Base-by-base conservation (phyloP, 2,888 invertebrate species). In the Neoitamus cyanurus region DNA sequence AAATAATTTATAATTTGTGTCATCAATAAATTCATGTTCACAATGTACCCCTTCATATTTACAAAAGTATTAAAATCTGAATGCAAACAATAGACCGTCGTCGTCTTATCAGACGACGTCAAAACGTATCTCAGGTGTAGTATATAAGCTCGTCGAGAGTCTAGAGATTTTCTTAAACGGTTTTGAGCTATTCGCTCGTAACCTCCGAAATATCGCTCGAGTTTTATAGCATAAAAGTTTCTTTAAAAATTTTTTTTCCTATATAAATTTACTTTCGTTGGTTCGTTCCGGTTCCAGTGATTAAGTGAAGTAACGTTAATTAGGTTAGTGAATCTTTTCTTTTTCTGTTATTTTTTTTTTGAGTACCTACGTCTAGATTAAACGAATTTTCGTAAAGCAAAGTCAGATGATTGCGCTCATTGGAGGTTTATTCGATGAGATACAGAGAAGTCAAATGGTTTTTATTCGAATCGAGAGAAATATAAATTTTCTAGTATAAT, bases 151-250 rank as follows among this genome's bases (percentile, higher is more conserved):
- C 30, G 2, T 3, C 48, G 13, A 15, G n/a, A 31, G 13, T 58
- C 78, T 58, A 4, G 78, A 48, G 13, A 31, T 31, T 28, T 25
- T 78, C 78, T 58, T 78, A 78, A 78, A 78, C 78, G 78, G 78
- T 78, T 78, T 78, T 48, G 78, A 78, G 78, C 78, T n/a, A 78
- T 48, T 42, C 78, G 78, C 78, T 78, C 78, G 48, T 31, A 48
- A 78, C 78, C 78, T 78, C 11, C 78, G 78, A 78, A 78, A 58
- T 58, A 78, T n/a, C 30, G 28, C 1, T 15, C 28, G 78, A 28
- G 58, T 58, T 48, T 48, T 20, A 42, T n/a, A 1, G 13, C 13
- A 42, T 6, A 42, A 42, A 42, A 15, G 42, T 42, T 42, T 42
- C n/a, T 3, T 36, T 5, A 30, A 30, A 31, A 15, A 31, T 31